These are phyloP conservation scores for Penaeus vannamei DNA, from an alignment of 1,140 invertebrate genomes.

Conservation along the genomic window DNA sequence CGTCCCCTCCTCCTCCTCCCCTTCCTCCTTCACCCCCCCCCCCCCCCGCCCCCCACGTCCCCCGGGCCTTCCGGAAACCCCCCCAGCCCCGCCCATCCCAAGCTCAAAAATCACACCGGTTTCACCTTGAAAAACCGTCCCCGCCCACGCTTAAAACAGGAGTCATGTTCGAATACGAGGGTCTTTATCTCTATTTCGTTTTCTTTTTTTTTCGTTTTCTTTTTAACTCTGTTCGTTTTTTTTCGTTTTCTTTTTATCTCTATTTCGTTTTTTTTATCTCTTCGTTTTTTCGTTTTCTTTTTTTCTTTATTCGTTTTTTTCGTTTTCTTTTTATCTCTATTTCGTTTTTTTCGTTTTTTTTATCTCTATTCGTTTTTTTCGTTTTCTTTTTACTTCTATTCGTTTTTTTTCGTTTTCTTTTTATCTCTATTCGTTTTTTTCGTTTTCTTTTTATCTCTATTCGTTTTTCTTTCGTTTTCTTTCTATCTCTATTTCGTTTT, in stretches of 20 bases:
- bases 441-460: conserved; percentile 20
- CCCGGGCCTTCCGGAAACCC: no score
- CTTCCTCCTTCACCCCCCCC: no score
- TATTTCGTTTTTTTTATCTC: not conserved
- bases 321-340: not conserved
- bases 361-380: no score
- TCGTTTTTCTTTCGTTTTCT: not conserved
- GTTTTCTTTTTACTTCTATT: not conserved
- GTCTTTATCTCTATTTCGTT: no score
- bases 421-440: not conserved
- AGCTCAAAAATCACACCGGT: no score
- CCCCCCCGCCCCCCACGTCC: no score
- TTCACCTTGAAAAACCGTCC: no score
- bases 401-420: not conserved
- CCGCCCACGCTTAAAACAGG: no score
- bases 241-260: conserved; percentile 7
- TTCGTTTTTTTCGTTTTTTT: not conserved
- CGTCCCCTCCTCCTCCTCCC: no score
- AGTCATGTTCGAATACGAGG: no score
- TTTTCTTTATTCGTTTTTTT: no score
- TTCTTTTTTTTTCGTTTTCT: not conserved
- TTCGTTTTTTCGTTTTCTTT: not conserved
- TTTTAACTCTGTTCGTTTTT: not conserved
- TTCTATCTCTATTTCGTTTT: not conserved
- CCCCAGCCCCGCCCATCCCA: no score